Conservation (phyloP, 1,140 invertebrate species). For the Harpegnathos saltator region DNA sequence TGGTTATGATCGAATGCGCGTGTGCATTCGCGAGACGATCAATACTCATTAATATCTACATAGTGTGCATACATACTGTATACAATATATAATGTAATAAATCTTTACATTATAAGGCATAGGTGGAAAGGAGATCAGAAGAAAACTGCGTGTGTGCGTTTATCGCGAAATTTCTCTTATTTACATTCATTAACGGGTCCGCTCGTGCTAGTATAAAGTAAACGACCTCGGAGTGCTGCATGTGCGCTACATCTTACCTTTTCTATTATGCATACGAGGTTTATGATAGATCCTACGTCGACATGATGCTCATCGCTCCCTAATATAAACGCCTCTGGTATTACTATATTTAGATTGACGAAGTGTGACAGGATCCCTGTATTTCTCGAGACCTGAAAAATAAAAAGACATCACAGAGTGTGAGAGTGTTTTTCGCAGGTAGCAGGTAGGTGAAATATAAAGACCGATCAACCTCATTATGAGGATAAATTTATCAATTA, state of each 20-base stretch:
- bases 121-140: conserved; percentile 13
- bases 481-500: too few species aligned
- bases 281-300: conserved; percentile 95
- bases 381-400: conserved; percentile 92
- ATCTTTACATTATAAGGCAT: neutral
- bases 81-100: conserved; percentile 10
- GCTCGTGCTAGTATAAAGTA: conserved; percentile 5
- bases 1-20: neutral
- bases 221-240: neutral
- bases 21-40: conserved; percentile 15
- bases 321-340: conserved; percentile 95
- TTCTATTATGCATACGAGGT: conserved; percentile 96
- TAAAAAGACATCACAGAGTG: conserved; percentile 29
- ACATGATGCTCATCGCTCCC: conserved; percentile 95
- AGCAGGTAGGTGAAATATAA: too few species aligned
- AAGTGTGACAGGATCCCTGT: conserved; percentile 95
- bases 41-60: conserved; percentile 56
- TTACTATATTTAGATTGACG: conserved; percentile 94
- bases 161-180: conserved; percentile 43
- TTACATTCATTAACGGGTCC: conserved; percentile 40
- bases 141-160: conserved; percentile 11
- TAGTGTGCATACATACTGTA: neutral
- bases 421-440: neutral
- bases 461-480: too few species aligned
- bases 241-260: conserved; percentile 88